Base-by-base conservation (phyloP, 2,113 vertebrate species). In the Phyllostomus hastatus region DNA sequence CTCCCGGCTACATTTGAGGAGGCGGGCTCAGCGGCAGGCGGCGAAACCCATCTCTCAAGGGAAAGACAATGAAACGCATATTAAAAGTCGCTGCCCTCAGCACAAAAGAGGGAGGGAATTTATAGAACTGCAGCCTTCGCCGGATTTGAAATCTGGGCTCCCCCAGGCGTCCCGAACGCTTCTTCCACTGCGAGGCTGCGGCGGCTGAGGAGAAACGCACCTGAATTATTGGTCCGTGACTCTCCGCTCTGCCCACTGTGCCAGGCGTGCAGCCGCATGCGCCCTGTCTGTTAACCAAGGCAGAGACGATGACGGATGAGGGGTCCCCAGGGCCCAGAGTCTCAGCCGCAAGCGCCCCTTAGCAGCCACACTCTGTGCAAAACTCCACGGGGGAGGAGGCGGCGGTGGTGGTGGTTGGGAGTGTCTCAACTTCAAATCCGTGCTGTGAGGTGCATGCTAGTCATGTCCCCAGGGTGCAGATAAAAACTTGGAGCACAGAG, bases 41-140 rank as follows among this genome's bases (percentile, higher is more conserved):
- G 43, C 67, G n/a, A 22, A 75, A 94, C 96, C 86, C 83, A 54
- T 97, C 78, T 96, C 93, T 89, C 1, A 4, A 80, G 89, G 86
- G 73, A 95, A 93, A 95, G 93, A 88, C 95, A 88, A 89, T 95
- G 95, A 95, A 92, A 93, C 43, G 61, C 67, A 33, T 22, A 50
- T 43, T 43, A 91, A 94, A 96, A 93, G 85, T 76, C 31, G 0
- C 61, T 66, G 88, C 93, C 86, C 4, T 48, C 95, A 46, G 96
- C 95, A 87, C 50, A 67, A 43, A 81, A 75, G 82, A 59, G 73
- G 73, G 17, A 66, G 24, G 41, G 88, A 3, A 66, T 93, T 76
- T 35, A 50, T 31, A 43, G 78, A 61, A n/a, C 33, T 0, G 35
- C 86, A 1, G 75, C 31, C 54, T 54, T 31, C 69, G 16, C 46